phyloP scores from a whole-genome alignment of 2,113 vertebrate species.

The Datnioides undecimradiatus region DNA sequence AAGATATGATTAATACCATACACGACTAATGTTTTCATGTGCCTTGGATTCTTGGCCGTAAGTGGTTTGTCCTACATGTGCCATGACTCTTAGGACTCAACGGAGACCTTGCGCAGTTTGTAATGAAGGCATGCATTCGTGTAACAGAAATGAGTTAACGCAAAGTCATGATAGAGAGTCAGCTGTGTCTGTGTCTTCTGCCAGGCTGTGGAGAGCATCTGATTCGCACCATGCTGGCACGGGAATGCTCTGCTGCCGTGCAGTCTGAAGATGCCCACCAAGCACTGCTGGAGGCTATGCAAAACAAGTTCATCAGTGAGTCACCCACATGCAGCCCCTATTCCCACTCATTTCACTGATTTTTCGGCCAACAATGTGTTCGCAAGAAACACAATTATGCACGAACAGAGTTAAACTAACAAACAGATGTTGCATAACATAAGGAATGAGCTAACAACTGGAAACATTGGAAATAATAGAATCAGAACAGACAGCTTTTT shows the following conservation, averaged over 20 bases:
- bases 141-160: neutral
- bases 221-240: conserved; percentile 96
- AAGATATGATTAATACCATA: conserved; percentile 31
- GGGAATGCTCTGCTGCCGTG: conserved; percentile 96
- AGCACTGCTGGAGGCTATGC: conserved; percentile 98
- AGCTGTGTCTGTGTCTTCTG: conserved; percentile 48
- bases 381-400: conserved; percentile 34
- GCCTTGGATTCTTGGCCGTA: neutral
- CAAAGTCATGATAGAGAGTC: neutral
- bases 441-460: conserved; percentile 61
- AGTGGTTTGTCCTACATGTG: conserved; percentile 17
- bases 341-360: conserved; percentile 22
- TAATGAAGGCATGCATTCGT: neutral
- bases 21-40: conserved; percentile 10
- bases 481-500: conserved; percentile 53
- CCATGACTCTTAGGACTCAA: neutral
- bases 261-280: conserved; percentile 98
- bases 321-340: conserved; percentile 51
- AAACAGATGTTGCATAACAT: conserved; percentile 63
- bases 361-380: conserved; percentile 54
- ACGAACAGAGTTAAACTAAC: conserved; percentile 41
- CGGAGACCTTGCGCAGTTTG: neutral
- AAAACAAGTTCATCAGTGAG: conserved; percentile 99
- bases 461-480: conserved; percentile 60
- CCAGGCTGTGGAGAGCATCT: conserved; percentile 99